Conservation (phyloP, 2,113 vertebrate genomes). For the Galemys pyrenaicus region DNA sequence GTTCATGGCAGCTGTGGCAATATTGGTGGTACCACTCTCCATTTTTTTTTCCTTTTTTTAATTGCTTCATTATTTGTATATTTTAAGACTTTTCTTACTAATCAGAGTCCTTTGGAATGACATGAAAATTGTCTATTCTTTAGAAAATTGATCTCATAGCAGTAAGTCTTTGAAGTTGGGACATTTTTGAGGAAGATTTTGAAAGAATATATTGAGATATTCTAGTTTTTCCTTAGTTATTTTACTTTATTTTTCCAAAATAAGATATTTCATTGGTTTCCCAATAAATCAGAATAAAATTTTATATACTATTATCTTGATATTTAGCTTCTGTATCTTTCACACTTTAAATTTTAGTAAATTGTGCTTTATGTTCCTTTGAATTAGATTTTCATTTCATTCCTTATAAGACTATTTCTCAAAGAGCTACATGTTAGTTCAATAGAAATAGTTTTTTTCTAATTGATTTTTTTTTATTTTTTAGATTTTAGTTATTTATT, state of each 20-base stretch:
- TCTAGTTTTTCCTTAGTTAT: background rate
- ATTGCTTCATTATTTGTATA: background rate
- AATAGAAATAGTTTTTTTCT: background rate
- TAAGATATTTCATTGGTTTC: background rate
- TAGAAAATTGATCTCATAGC: background rate
- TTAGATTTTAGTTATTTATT: too few relatives aligned
- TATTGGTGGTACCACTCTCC: background rate
- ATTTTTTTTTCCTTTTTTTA: background rate
- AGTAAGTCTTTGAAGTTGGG: background rate
- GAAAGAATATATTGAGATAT: background rate
- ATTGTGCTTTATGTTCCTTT: background rate
- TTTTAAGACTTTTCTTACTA: background rate
- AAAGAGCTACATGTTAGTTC: background rate
- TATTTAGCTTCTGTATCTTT: background rate
- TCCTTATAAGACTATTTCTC: slow-evolving; percentile 24
- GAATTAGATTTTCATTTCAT: slow-evolving; percentile 10
- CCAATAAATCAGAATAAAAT: background rate
- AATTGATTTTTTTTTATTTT: background rate
- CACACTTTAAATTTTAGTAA: slow-evolving; percentile 11
- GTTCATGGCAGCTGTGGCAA: slow-evolving; percentile 83
- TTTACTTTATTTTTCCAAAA: background rate
- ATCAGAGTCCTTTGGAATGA: background rate
- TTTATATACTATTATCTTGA: background rate
- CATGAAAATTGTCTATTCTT: background rate
- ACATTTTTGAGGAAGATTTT: background rate